Evolutionary conservation across 2,113 vertebrate species (phyloP).

Genomic region (Barnardius zonarius): DNA sequence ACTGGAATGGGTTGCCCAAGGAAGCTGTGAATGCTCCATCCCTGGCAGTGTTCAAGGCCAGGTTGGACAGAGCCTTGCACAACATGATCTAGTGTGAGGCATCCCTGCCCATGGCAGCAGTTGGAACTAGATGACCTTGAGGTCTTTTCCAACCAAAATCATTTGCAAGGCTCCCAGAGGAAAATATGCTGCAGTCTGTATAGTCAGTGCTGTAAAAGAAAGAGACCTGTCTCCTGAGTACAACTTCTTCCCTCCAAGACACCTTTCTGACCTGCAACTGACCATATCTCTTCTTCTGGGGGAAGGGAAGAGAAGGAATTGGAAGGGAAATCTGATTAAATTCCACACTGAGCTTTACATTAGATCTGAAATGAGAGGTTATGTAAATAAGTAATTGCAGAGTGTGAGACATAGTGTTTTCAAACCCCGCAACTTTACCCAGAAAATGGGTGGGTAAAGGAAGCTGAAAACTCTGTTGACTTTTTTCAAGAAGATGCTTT

Average conservation of each 20-base stretch:
- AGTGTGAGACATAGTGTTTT: neutral
- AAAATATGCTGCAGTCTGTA: neutral
- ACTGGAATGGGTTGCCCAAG: neutral
- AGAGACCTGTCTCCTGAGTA: neutral
- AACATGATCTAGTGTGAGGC: neutral
- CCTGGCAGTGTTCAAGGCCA: neutral
- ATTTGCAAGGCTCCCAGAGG: neutral
- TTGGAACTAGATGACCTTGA: neutral
- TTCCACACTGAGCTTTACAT: neutral
- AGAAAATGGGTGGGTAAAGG: neutral
- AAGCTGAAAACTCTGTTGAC: neutral
- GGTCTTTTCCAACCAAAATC: neutral
- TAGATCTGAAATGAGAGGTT: neutral
- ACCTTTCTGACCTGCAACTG: neutral
- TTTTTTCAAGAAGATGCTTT: neutral
- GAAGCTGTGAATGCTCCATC: neutral
- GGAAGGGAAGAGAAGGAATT: no score
- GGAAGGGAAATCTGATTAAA: neutral
- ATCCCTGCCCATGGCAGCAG: neutral
- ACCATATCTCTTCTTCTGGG: neutral
- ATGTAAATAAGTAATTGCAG: neutral
- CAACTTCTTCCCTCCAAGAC: neutral
- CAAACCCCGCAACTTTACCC: neutral
- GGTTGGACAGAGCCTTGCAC: neutral
- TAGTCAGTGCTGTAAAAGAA: neutral